Base-by-base conservation (phyloP, 2,888 invertebrate species). In the Peribatodes rhomboidaria region DNA sequence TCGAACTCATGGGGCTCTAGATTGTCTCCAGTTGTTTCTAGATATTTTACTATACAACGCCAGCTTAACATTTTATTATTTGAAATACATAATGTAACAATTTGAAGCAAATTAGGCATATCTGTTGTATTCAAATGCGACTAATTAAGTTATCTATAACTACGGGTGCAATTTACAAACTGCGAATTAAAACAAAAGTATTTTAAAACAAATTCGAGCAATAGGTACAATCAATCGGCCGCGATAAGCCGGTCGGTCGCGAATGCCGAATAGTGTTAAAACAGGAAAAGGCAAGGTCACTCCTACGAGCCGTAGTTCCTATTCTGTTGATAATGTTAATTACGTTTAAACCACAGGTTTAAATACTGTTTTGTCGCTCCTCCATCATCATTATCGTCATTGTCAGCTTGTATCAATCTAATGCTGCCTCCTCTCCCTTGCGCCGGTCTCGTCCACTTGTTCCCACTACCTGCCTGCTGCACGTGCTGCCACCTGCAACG, bases 231-330 rank as follows among this genome's bases (percentile, higher is more conserved):
- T 31, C 22, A 33, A 53, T 10, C 27, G 37, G 37, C 37, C 33
- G 11, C 35, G 33, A 50, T 50, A 50, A 35, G 18, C 16, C 31
- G 9, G 31, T 16, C 22, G n/a, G 22, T 46, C 46, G n/a, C 22
- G 22, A 39, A 53, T 39, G 39, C 1, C 39, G 4, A 27, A 41
- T 39, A 39, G 14, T 39, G n/a, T 2, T 22, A 33, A 10, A 50
- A 55, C 55, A 55, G 60, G 60, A 55, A 65, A 60, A 55, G 13
- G 42, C 16, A 44, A 42, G n/a, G 49, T 50, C 35, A 46, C 56
- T 14, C 41, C 42, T 46, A 44, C 33, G 33, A 31, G 9, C 50
- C 65, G 52, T 39, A 44, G 33, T 61, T 53, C 53, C 61, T 52
- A 33, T 56, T 31, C 16, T n/a, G 22, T 46, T 56, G 46, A 65